Conservation (phyloP, 2,888 invertebrate species). For the Bellardia pandia region DNA sequence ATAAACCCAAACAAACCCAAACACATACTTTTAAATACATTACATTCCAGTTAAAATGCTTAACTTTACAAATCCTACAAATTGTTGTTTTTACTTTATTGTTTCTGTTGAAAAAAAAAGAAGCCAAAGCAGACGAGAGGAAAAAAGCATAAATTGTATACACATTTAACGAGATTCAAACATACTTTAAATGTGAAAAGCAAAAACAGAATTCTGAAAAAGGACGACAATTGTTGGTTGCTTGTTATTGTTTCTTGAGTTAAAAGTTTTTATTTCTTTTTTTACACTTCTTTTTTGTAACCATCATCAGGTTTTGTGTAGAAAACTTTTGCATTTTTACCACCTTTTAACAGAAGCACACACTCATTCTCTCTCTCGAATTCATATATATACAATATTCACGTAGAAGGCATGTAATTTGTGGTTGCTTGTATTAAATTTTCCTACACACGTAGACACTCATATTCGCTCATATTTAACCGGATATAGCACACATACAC, state of each 20-base stretch:
- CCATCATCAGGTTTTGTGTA: conserved; percentile 38
- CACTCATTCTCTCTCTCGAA: background rate
- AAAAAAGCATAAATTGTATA: conserved; percentile 31
- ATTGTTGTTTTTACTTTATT: conserved; percentile 48
- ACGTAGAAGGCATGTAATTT: conserved; percentile 51
- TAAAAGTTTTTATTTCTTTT: conserved; percentile 49
- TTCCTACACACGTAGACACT: conserved; percentile 26
- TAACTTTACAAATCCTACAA: conserved; percentile 60
- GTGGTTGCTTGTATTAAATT: conserved; percentile 50
- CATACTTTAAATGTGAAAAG: conserved; percentile 37
- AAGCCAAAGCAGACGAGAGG: background rate
- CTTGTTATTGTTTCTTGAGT: conserved; percentile 57
- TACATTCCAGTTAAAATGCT: conserved; percentile 47
- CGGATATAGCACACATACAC: background rate
- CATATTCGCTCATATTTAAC: background rate
- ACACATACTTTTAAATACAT: conserved; percentile 1
- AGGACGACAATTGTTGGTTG: conserved; percentile 59
- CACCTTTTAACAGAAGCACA: conserved; percentile 38
- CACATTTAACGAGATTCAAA: conserved; percentile 65
- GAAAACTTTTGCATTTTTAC: conserved; percentile 31
- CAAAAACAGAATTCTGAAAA: conserved; percentile 21
- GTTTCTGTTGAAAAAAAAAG: background rate
- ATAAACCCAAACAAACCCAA: conserved; percentile 9
- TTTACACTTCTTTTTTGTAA: conserved; percentile 25
- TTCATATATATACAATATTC: background rate